Evolutionary conservation across 1,140 invertebrate genomes (phyloP).

Genomic region (Linepithema humile): DNA sequence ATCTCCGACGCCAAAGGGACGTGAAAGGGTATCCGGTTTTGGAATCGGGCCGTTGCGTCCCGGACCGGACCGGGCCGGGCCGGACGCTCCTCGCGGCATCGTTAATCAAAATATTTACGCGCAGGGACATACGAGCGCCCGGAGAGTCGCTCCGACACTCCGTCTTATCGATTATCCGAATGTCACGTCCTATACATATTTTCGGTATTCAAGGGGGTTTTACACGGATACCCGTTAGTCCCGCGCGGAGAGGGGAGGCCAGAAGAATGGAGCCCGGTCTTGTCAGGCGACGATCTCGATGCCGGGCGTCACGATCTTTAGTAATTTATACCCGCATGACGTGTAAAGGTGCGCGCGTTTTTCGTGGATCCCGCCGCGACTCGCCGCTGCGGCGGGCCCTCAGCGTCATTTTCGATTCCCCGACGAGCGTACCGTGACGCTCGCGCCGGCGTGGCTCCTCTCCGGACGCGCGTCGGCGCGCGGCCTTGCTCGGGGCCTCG

Average conservation of each 20-base stretch:
- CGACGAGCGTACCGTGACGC: slow-evolving; percentile 20
- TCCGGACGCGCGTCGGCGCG: slow-evolving; percentile 1
- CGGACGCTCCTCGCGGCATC: slow-evolving; percentile 52
- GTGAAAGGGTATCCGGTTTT: slow-evolving; percentile 77
- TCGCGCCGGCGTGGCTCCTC: slow-evolving; percentile 17
- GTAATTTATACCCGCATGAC: slow-evolving; percentile 43
- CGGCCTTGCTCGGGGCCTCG: slow-evolving; percentile 51
- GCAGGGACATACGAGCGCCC: slow-evolving; percentile 45
- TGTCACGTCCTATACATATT: slow-evolving; percentile 46
- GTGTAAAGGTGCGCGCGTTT: slow-evolving; percentile 42
- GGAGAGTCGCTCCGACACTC: slow-evolving; percentile 37
- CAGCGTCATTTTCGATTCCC: slow-evolving; percentile 35
- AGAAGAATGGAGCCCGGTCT: slow-evolving; percentile 8
- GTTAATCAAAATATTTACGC: slow-evolving; percentile 81
- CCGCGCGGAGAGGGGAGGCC: not conserved
- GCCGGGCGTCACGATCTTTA: slow-evolving; percentile 20
- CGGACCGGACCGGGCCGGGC: slow-evolving; percentile 37
- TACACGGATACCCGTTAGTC: slow-evolving; percentile 35
- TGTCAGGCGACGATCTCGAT: slow-evolving; percentile 38
- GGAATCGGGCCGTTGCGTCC: slow-evolving; percentile 77
- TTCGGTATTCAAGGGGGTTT: slow-evolving; percentile 50
- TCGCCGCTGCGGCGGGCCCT: not conserved
- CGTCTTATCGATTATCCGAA: slow-evolving; percentile 56
- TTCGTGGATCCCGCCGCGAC: not conserved
- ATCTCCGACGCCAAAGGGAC: slow-evolving; percentile 20